Conservation (phyloP, 1,140 invertebrate species). For the Drosophila equinoxialis region DNA sequence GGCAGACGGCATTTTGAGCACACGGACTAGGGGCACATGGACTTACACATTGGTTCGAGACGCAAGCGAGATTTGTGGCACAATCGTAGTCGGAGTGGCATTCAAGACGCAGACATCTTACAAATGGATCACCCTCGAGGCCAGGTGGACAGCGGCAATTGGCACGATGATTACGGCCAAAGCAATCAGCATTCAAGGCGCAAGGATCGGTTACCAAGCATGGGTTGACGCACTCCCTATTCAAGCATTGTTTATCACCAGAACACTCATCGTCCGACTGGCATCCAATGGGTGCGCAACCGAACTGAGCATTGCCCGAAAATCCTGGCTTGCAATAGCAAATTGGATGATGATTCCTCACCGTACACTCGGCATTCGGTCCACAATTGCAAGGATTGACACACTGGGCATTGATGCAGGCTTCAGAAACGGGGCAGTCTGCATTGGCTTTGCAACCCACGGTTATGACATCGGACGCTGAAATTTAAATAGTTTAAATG, state of each 20-base stretch:
- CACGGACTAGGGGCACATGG: slow-evolving; percentile 89
- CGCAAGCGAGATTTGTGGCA: slow-evolving; percentile 88
- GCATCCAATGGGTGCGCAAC: slow-evolving; percentile 92
- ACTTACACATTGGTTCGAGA: slow-evolving; percentile 88
- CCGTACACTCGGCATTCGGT: slow-evolving; percentile 90
- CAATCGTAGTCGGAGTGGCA: slow-evolving; percentile 91
- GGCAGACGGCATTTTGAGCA: slow-evolving; percentile 91
- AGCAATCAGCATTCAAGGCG: slow-evolving; percentile 92
- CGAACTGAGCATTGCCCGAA: slow-evolving; percentile 92
- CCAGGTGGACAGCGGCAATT: slow-evolving; percentile 90
- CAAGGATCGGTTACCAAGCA: slow-evolving; percentile 91
- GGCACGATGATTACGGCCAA: slow-evolving; percentile 89
- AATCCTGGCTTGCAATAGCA: slow-evolving; percentile 91
- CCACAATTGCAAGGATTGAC: slow-evolving; percentile 94
- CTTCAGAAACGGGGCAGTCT: slow-evolving; percentile 90
- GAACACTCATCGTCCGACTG: slow-evolving; percentile 91
- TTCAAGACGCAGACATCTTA: slow-evolving; percentile 90
- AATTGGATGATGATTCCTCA: slow-evolving; percentile 91
- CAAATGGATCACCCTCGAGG: slow-evolving; percentile 89
- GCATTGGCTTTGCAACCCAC: slow-evolving; percentile 90
- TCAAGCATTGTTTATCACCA: slow-evolving; percentile 90
- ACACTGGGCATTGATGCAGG: slow-evolving; percentile 91
- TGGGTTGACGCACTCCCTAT: slow-evolving; percentile 91
- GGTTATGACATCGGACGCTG: slow-evolving; percentile 85
- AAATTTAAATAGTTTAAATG: slow-evolving; percentile 17